A percentile compares a stretch with the other conserved stretches of the same genome.
These are phyloP conservation scores for Mionectes macconnelli DNA, from an alignment of 2,113 vertebrate species.

Conservation along the genomic window DNA sequence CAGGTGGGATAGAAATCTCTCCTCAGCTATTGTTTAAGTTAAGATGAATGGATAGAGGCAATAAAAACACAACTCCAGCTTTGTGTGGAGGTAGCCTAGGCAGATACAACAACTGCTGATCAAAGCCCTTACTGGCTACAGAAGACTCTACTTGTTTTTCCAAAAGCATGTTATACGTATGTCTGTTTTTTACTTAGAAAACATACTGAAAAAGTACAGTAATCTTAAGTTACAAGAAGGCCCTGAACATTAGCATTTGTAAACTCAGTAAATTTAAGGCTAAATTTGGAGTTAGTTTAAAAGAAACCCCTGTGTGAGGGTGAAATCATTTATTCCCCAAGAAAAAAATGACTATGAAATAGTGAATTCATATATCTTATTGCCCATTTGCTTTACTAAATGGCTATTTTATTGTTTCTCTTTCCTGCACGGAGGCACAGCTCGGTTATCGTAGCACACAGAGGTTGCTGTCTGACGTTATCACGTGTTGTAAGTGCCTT, in stretches of 20 bases:
- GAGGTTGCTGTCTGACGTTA: neutral
- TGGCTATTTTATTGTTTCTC: neutral
- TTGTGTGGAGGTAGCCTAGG: neutral
- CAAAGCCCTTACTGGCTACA: neutral
- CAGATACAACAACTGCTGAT: neutral
- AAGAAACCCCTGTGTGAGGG: neutral
- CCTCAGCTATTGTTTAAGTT: neutral
- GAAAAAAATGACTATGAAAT: neutral
- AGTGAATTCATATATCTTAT: neutral
- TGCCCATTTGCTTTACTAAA: neutral
- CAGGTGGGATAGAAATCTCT: neutral
- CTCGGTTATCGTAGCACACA: accelerated
- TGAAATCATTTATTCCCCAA: neutral
- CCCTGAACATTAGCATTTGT: neutral
- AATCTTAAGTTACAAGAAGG: neutral
- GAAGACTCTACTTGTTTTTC: neutral
- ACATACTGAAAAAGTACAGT: neutral
- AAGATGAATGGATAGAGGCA: neutral
- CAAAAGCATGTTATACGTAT: neutral
- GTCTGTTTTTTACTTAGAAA: neutral
- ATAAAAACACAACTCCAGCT: neutral
- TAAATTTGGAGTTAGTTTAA: neutral
- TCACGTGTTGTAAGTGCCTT: neutral
- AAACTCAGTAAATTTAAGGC: neutral
- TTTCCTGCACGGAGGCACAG: neutral